Conservation (phyloP, 1,140 invertebrate species). For the Drosophila kohkoa region DNA sequence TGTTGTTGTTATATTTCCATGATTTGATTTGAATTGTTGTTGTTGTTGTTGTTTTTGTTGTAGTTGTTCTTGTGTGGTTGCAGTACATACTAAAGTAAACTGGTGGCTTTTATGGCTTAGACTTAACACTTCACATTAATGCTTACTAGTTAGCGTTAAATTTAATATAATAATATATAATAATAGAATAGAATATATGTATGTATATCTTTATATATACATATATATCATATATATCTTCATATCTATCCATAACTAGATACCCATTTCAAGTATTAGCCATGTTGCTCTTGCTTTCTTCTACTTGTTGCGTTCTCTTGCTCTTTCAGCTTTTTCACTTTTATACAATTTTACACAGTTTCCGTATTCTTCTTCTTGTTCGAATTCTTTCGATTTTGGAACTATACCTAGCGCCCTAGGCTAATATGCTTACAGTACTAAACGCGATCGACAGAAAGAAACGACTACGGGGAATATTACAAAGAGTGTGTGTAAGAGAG, state of each 20-base stretch:
- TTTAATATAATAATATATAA: conserved; percentile 28
- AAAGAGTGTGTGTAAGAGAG: background rate
- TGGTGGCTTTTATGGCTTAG: conserved; percentile 74
- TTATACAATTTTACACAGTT: conserved; percentile 33
- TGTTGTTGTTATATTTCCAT: conserved; percentile 3
- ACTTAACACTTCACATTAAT: conserved; percentile 63
- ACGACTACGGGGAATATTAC: conserved; percentile 1
- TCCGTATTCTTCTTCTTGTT: background rate
- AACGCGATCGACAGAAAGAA: conserved; percentile 15
- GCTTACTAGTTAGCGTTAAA: conserved; percentile 41
- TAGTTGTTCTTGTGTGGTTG: conserved; percentile 41
- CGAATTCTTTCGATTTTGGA: conserved; percentile 24
- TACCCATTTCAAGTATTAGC: conserved; percentile 21
- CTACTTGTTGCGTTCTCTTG: conserved; percentile 25
- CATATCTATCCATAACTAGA: conserved; percentile 16
- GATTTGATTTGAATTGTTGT: background rate
- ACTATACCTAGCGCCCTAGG: conserved; percentile 17
- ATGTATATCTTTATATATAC: conserved; percentile 16
- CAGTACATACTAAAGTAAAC: conserved; percentile 65
- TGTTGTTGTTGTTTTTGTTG: conserved; percentile 27
- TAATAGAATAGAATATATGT: conserved; percentile 13
- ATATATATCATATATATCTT: conserved; percentile 23
- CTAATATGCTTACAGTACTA: conserved; percentile 32
- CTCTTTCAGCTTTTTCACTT: conserved; percentile 16
- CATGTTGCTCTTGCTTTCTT: conserved; percentile 11